Evolutionary conservation across 2,113 vertebrate species (phyloP).

Genomic region (Bothrops jararaca): DNA sequence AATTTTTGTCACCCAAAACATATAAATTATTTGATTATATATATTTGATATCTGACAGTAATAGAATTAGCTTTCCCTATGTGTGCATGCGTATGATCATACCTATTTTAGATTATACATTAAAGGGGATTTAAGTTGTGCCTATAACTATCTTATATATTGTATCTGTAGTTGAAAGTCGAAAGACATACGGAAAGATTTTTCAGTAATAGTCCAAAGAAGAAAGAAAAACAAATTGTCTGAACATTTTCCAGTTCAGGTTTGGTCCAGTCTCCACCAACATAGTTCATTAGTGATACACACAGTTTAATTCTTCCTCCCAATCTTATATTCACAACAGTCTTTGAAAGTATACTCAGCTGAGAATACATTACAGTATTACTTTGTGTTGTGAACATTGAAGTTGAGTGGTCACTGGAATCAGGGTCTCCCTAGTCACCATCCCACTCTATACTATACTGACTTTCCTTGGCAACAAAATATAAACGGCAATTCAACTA

Average conservation of each 20-base stretch:
- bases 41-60: neutral
- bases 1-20: neutral
- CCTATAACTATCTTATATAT: neutral
- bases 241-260: neutral
- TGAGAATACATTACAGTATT: neutral
- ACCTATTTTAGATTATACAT: neutral
- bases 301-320: neutral
- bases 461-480: neutral
- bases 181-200: no score
- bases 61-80: neutral
- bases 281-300: neutral
- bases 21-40: neutral
- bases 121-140: neutral
- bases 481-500: neutral
- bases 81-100: neutral
- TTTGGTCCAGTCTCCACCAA: neutral
- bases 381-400: neutral
- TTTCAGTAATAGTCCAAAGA: neutral
- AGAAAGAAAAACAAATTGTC: neutral
- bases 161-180: neutral
- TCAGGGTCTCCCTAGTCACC: neutral
- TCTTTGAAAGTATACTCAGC: neutral
- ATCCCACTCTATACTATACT: neutral
- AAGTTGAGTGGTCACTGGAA: neutral
- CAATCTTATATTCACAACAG: neutral